Base-by-base conservation (phyloP, 92 coral and sea anemone genomes). In the Siderastrea radians region DNA sequence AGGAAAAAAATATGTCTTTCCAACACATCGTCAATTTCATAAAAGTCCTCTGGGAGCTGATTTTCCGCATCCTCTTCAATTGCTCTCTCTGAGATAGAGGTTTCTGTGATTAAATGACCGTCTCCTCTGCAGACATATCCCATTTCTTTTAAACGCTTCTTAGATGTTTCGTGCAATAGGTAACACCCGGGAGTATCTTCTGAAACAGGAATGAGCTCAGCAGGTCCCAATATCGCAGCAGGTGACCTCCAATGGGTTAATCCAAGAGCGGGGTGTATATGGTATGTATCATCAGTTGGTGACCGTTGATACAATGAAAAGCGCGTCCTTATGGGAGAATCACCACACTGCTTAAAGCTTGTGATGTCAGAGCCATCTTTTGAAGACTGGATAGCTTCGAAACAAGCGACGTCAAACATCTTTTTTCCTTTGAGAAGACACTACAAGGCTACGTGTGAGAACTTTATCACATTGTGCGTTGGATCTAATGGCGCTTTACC, bases 391-490 rank as follows among this genome's bases (percentile, higher is more conserved):
- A 92, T 79, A 50, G 59, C 53, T 66, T 92, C 90, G 3, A 80
- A 65, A 14, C 92, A 79, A n/a, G 86, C 94, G 44, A 88, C 55
- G 7, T 85, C 82, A 72, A 72, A 84, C 17, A 55, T 52, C 14
- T 51, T 61, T 48, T 11, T 13, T 6, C 91, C 84, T 38, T 74
- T 74, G 63, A n/a, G 60, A 52, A 61, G 17, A 11, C 46, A 68
- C 58, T 73, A 86, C 16, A 91, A 47, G 3, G 91, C 88, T 15
- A 88, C 90, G 62, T 84, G 72, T 26, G 82, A 75, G 72, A 59
- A 87, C 61, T 91, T 91, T 17, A 82, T 54, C 16, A 88, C 69
- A 83, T 88, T 82, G 49, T 92, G 95, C 48, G 88, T 89, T 51
- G 88, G 84, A 73, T 88, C 77, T 11, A 92, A 49, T 1, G 92